These are phyloP conservation scores for Drosophila kambysellisi DNA, from an alignment of 2,888 invertebrate species.

Conservation along the genomic window DNA sequence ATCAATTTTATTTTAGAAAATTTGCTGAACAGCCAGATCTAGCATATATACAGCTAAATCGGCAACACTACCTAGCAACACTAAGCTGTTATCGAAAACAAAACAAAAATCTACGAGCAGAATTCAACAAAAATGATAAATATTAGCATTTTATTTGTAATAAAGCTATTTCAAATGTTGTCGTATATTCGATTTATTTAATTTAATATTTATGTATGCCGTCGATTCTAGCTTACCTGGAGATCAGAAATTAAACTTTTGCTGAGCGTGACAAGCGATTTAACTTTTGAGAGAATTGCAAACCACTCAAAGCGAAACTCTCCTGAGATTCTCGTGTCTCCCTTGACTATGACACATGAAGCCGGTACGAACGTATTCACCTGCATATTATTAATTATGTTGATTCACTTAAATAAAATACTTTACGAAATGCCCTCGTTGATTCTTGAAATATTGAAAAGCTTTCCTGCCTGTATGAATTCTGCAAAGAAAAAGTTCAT, in stretches of 20 bases:
- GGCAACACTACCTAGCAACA: neutral
- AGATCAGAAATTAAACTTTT: neutral
- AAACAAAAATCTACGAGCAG: neutral
- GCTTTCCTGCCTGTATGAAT: conserved; percentile 44
- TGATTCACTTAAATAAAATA: conserved; percentile 20
- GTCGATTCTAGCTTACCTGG: neutral
- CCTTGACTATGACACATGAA: neutral
- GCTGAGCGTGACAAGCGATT: neutral
- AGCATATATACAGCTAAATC: neutral
- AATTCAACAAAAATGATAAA: neutral
- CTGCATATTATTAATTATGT: neutral
- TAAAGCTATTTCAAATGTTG: neutral
- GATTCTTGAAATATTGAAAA: conserved; percentile 44
- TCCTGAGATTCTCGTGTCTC: neutral
- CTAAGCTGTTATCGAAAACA: conserved; percentile 8
- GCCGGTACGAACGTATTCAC: neutral
- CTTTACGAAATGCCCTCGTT: conserved; percentile 46
- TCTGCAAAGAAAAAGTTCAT: conserved; percentile 60
- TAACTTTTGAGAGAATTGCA: neutral
- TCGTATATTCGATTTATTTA: neutral
- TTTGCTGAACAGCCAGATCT: neutral
- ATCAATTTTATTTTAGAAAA: neutral
- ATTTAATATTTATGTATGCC: neutral
- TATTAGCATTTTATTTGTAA: neutral
- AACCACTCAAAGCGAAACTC: neutral